These are phyloP conservation scores for Epinotia brunnichana DNA, from an alignment of 2,888 invertebrate species.

Conservation along the genomic window DNA sequence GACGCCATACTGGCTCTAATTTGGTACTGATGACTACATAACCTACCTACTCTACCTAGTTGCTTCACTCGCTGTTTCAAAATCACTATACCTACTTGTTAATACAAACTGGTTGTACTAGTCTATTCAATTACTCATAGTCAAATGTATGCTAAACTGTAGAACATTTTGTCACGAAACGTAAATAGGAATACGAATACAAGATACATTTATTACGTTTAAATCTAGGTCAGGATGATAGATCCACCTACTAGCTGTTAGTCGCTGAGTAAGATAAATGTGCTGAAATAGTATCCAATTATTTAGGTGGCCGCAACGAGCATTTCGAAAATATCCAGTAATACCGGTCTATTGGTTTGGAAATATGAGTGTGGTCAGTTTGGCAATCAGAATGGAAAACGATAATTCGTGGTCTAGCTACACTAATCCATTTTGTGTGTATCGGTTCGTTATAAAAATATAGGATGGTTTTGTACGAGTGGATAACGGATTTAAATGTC, in stretches of 20 bases:
- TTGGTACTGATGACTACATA: too few species aligned
- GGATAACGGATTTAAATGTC: too few species aligned
- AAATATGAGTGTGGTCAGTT: conserved; percentile 23
- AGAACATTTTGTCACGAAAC: neutral
- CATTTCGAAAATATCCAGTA: conserved; percentile 19
- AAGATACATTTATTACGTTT: conserved; percentile 32
- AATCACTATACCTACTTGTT: too few species aligned
- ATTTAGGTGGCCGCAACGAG: conserved; percentile 24
- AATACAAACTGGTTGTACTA: too few species aligned
- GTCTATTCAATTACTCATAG: neutral
- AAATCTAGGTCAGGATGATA: conserved; percentile 41
- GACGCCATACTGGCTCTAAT: too few species aligned
- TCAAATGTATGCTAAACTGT: neutral
- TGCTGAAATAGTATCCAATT: conserved; percentile 22
- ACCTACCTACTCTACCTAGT: too few species aligned
- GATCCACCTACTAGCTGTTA: conserved; percentile 24
- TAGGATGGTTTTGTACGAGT: too few species aligned
- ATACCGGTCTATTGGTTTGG: conserved; percentile 20
- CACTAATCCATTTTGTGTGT: too few species aligned
- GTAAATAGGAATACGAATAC: neutral
- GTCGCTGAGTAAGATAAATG: conserved; percentile 36
- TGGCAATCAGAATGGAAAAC: conserved; percentile 1
- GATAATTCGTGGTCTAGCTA: neutral
- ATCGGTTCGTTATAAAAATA: too few species aligned
- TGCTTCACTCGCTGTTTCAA: too few species aligned